Base-by-base conservation (phyloP, 2,113 vertebrate genomes). In the Phyllostomus hastatus region DNA sequence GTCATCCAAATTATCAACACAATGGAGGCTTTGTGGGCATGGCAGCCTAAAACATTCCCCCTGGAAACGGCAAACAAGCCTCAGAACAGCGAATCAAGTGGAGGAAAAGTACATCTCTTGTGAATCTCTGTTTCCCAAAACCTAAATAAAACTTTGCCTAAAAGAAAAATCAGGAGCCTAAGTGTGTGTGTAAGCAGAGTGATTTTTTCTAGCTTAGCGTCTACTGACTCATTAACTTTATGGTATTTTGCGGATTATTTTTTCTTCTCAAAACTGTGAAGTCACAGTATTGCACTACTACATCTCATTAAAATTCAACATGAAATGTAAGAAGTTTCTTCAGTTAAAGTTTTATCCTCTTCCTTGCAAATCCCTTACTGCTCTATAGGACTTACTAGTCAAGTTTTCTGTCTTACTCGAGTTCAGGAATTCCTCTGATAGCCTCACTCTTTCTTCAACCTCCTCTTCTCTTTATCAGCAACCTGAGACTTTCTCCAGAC, bases 1-100 rank as follows among this genome's bases (percentile, higher is more conserved):
- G 96, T 95, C 96, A 75, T 54, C 73, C 69, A 81, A 91, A 92
- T 97, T 96, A 95, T 95, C 95, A 92, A 90, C 97, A 94, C 59
- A 95, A 54, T 64, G 4, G 82, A 94, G 52, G 43, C 54, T 97
- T 91, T 28, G 54, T 90, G 78, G 72, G 81, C 73, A n/a, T 90
- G 90, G 97, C 95, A 84, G 19, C 57, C 89, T 91, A 86, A 97
- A 97, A 43, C 20, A 86, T 15, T 38, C 87, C 75, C 79, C 76
- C 57, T 57, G 76, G 89, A 97, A 95, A 95, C 41, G 80, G 50
- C 41, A 88, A 93, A 93, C 83, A 88, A 79, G 43, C 54, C 73
- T 57, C 66, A 72, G 43, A 90, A 86, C 31, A 64, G 57, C 26
- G 50, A 67, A 80, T 17, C 67, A 85, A 85, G 28, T 64, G 20